phyloP scores from a whole-genome alignment of 2,888 invertebrate species.

The Venusia cambrica region DNA sequence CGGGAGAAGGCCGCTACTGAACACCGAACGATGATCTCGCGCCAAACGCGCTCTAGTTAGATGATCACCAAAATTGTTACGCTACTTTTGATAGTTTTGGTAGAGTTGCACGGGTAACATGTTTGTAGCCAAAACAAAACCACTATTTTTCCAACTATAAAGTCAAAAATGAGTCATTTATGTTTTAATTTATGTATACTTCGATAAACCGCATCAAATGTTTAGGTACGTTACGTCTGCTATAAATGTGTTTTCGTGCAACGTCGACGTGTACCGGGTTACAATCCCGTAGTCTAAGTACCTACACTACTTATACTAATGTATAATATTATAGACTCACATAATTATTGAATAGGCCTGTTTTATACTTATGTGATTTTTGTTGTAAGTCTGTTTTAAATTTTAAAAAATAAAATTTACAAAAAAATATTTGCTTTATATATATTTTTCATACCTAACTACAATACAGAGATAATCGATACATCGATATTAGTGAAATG shows the following conservation, averaged over 20 bases:
- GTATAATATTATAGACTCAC: conserved; percentile 82
- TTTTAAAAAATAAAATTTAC: conserved; percentile 69
- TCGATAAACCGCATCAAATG: conserved; percentile 3
- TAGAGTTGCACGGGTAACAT: conserved; percentile 62
- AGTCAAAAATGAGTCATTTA: conserved; percentile 21
- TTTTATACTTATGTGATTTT: conserved; percentile 80
- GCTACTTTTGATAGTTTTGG: conserved; percentile 48
- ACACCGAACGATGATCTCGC: conserved; percentile 70
- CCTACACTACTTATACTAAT: conserved; percentile 73
- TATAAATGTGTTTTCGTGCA: conserved; percentile 68
- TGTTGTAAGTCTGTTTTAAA: conserved; percentile 80
- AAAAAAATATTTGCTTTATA: conserved; percentile 33
- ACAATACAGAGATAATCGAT: no score
- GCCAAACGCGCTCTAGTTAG: conserved; percentile 66
- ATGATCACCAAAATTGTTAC: conserved; percentile 43
- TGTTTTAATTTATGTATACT: conserved; percentile 17
- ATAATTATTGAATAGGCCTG: conserved; percentile 80
- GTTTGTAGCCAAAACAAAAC: conserved; percentile 43
- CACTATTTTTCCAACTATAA: conserved; percentile 21
- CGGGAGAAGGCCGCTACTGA: conserved; percentile 94
- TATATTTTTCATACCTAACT: no score
- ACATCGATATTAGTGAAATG: no score
- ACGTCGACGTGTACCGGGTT: conserved; percentile 77
- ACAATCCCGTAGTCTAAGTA: conserved; percentile 80
- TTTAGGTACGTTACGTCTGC: conserved; percentile 33